These are phyloP conservation scores for Apaloderma vittatum DNA, from an alignment of 2,113 vertebrate species.

Conservation along the genomic window DNA sequence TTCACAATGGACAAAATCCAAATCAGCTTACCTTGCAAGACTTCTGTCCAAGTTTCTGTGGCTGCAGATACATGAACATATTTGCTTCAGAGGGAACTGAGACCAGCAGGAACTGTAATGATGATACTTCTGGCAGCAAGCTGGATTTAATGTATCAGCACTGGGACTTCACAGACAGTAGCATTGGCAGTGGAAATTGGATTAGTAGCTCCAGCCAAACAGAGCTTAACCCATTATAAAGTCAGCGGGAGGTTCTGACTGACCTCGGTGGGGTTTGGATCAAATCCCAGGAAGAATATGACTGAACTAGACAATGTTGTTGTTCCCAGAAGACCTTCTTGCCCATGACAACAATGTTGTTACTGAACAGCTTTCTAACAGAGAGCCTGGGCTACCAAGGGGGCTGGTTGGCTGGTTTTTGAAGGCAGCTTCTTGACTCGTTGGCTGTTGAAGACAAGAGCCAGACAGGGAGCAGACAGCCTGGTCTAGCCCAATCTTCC, in stretches of 20 bases:
- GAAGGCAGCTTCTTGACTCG: background rate
- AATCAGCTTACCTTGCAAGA: background rate
- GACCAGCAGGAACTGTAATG: background rate
- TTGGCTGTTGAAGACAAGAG: background rate
- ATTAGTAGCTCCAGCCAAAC: slow-evolving; percentile 12
- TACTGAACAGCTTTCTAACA: background rate
- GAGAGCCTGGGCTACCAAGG: background rate
- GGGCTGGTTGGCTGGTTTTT: background rate
- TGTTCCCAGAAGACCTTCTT: background rate
- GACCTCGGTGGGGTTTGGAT: slow-evolving; percentile 3
- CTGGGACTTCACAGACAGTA: background rate
- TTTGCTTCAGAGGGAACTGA: slow-evolving; percentile 4
- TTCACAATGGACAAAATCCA: background rate
- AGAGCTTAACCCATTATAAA: slow-evolving; percentile 4
- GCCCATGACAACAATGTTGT: background rate
- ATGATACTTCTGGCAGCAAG: background rate
- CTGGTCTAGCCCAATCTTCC: background rate
- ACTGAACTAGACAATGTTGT: background rate
- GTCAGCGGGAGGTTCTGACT: slow-evolving; percentile 29
- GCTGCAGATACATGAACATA: background rate
- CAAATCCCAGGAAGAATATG: background rate
- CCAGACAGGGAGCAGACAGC: background rate
- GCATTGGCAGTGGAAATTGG: background rate
- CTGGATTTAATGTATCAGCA: background rate
- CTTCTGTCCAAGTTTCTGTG: slow-evolving; percentile 5